Conservation (phyloP, 2,113 vertebrate species). For the Plestiodon gilberti region DNA sequence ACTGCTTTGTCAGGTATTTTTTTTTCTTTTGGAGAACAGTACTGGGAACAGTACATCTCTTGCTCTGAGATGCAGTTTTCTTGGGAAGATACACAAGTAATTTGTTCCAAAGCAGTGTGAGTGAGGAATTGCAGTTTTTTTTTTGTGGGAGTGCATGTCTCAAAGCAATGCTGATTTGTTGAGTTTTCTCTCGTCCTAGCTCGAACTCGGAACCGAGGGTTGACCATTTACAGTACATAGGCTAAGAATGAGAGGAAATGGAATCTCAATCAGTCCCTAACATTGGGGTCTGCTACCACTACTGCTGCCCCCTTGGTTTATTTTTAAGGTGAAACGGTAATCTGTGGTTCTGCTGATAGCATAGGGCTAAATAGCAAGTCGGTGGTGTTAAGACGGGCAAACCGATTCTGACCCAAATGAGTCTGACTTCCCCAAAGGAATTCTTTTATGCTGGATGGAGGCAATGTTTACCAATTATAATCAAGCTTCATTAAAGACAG, state of each 20-base stretch:
- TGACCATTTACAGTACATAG: background rate
- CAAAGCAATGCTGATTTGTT: background rate
- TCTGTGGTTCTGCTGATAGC: no score
- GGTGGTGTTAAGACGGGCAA: no score
- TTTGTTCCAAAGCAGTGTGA: constrained; percentile 20
- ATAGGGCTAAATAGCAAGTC: no score
- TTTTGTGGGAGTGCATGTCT: background rate
- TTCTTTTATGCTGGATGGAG: no score
- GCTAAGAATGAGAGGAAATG: background rate
- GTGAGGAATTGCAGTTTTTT: fast-evolving
- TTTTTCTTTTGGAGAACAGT: constrained; percentile 25
- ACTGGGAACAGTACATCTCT: constrained; percentile 42
- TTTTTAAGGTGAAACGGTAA: background rate
- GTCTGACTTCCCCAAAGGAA: no score
- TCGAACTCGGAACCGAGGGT: background rate
- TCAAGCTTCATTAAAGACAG: no score
- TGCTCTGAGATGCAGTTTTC: constrained; percentile 6
- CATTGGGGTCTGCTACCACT: background rate
- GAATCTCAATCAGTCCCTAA: background rate
- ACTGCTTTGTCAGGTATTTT: constrained; percentile 56
- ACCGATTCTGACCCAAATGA: no score
- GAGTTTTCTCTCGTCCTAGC: background rate
- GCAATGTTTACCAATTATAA: no score
- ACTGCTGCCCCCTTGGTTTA: background rate
- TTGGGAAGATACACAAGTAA: constrained; percentile 25